Evolutionary conservation across 2,797 vertebrate species (phyloP), one percentile per base, ranked within the genome.

Genomic region (Potorous gilbertii): DNA sequence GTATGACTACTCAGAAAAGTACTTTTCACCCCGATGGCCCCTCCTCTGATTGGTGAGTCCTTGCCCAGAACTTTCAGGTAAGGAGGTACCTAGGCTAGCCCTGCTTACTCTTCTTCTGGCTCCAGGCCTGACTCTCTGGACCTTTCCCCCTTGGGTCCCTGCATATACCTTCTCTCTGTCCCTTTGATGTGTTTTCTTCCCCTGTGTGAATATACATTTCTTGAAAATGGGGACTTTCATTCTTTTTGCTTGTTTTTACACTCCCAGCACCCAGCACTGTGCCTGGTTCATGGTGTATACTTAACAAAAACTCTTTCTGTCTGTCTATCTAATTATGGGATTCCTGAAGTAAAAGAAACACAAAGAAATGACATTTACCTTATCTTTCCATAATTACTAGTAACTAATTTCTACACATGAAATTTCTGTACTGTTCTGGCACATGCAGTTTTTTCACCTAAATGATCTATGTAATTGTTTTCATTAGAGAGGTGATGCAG

Each of bases 1-100:
- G 52, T 96, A 13, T 90, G 94, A 93, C 40, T 90, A 54, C 87
- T 94, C 62, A 74, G 62, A 74, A 40, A 74, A 74, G n/a, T 74
- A n/a, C 13, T 66, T 74, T 14, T 40, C 52, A 52, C 52, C 13
- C 31, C n/a, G 21, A 5, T 74, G n/a, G 14, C 34, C 27, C 31
- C 59, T 74, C n/a, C 34, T 40, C 34, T 74, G 62, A 74, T 74
- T 74, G 62, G 34, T n/a, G 34, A 74, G 34, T 74, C n/a, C 62
- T 12, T n/a, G 16, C n/a, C 16, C n/a, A 74, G 34, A 74, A 74
- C 62, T 74, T 74, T 5, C n/a, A 74, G 34, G 40, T 40, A n/a
- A 74, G 29, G 62, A 74, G 40, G 16, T 8, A 0, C 62, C 34
- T 16, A 40, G 62, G 34, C 34, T 74, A 16, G 13, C 62, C 31